phyloP scores from a whole-genome alignment of 2,113 vertebrate genomes.

The Narcine bancroftii region DNA sequence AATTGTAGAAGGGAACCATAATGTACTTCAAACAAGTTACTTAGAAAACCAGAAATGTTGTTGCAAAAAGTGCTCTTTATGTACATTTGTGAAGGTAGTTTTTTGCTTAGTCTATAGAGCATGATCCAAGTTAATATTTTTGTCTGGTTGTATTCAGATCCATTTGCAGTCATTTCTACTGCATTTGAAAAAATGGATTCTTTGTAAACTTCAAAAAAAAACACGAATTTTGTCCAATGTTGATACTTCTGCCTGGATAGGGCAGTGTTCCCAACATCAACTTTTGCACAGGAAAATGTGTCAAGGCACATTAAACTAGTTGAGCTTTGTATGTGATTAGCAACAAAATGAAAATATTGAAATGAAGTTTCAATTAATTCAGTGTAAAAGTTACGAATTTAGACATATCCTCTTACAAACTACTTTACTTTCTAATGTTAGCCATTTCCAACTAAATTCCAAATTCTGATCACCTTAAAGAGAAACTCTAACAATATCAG shows the following conservation, averaged over 20 bases:
- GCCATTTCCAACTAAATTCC: neutral
- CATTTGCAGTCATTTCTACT: slow-evolving; percentile 19
- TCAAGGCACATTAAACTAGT: neutral
- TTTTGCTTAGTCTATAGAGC: slow-evolving; percentile 34
- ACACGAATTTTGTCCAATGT: slow-evolving; percentile 9
- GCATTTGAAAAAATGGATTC: slow-evolving; percentile 27
- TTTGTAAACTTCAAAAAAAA: slow-evolving; percentile 33
- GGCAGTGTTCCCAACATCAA: neutral
- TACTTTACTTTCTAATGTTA: neutral
- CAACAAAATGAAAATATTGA: neutral
- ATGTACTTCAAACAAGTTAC: slow-evolving; percentile 31
- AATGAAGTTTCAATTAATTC: neutral
- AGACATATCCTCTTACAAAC: neutral
- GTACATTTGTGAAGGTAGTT: neutral
- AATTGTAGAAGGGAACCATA: slow-evolving; percentile 6
- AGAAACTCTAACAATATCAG: neutral
- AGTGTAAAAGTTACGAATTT: neutral
- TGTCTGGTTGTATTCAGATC: slow-evolving; percentile 29
- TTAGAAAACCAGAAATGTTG: slow-evolving; percentile 27
- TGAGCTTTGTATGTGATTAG: neutral
- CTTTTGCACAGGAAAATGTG: slow-evolving; percentile 3
- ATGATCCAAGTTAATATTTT: slow-evolving; percentile 22
- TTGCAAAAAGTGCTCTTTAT: slow-evolving; percentile 20
- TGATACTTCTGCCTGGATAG: neutral
- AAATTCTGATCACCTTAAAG: neutral